A percentile compares a stretch with the other conserved stretches of the same genome.
These are phyloP conservation scores for Encarsia formosa DNA, from an alignment of 2,888 invertebrate genomes.

Conservation along the genomic window DNA sequence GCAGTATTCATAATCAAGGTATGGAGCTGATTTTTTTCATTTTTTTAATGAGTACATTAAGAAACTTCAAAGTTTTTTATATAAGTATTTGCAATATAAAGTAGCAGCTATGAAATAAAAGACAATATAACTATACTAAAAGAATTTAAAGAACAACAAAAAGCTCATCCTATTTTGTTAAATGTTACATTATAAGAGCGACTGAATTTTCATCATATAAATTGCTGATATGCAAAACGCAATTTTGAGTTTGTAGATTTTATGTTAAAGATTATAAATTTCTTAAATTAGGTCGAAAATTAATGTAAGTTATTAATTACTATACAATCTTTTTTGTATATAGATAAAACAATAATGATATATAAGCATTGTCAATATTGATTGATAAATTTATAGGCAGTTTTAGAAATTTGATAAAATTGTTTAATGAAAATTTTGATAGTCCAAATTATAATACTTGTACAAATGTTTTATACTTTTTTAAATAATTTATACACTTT, in stretches of 20 bases:
- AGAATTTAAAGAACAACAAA: slow-evolving; percentile 29
- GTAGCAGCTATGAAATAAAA: slow-evolving; percentile 33
- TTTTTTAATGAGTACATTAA: slow-evolving; percentile 26
- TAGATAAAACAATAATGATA: slow-evolving; percentile 38
- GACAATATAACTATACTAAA: slow-evolving; percentile 37
- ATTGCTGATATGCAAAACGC: slow-evolving; percentile 32
- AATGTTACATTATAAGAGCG: slow-evolving; percentile 18
- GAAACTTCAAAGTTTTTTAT: slow-evolving; percentile 33
- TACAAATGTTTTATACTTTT: slow-evolving; percentile 37
- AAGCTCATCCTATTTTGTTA: slow-evolving; percentile 29
- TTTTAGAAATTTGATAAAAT: slow-evolving; percentile 31
- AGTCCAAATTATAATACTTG: slow-evolving; percentile 35
- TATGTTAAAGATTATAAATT: slow-evolving; percentile 35
- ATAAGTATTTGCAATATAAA: slow-evolving; percentile 34
- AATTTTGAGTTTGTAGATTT: slow-evolving; percentile 32
- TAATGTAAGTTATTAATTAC: slow-evolving; percentile 31
- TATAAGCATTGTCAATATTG: slow-evolving; percentile 44
- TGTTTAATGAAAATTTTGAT: slow-evolving; percentile 31
- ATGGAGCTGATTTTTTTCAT: slow-evolving; percentile 27
- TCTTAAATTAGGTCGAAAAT: slow-evolving; percentile 35
- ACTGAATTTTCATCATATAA: slow-evolving; percentile 22
- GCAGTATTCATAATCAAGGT: slow-evolving; percentile 15
- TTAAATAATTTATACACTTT: slow-evolving; percentile 27
- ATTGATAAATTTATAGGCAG: slow-evolving; percentile 41
- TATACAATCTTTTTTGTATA: slow-evolving; percentile 40